phyloP scores from a whole-genome alignment of 2,888 invertebrate genomes.

The Kryphioiulus occultus region DNA sequence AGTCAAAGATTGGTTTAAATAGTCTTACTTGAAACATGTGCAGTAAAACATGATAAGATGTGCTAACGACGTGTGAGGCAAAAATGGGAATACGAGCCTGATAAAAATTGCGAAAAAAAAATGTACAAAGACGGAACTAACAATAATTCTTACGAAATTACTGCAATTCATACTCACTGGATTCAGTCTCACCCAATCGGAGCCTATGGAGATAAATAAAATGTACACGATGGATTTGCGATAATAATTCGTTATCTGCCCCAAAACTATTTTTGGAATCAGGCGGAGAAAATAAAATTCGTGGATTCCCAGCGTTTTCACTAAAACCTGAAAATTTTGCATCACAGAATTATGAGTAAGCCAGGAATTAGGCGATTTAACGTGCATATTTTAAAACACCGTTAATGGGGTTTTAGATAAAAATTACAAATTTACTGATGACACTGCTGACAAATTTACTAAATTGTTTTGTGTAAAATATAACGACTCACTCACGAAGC shows the following conservation, averaged over 20 bases:
- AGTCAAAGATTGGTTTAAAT: not conserved
- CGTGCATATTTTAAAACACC: too few species aligned
- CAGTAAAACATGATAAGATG: not conserved
- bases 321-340: not conserved
- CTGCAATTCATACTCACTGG: not conserved
- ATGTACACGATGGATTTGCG: not conserved
- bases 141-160: not conserved
- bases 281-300: slow-evolving; percentile 15
- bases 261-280: slow-evolving; percentile 19
- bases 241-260: slow-evolving; percentile 28
- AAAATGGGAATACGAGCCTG: slow-evolving; percentile 11
- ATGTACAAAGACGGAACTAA: too few species aligned
- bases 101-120: not conserved
- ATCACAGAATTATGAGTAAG: too few species aligned
- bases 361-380: too few species aligned
- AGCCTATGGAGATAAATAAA: slow-evolving; percentile 12
- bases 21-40: slow-evolving; percentile 3
- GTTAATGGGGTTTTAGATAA: too few species aligned
- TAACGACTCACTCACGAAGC: too few species aligned
- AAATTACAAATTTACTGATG: too few species aligned
- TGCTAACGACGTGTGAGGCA: not conserved
- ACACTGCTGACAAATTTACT: too few species aligned
- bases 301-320: slow-evolving; percentile 18
- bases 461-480: too few species aligned
- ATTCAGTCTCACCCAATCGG: slow-evolving; percentile 14